phyloP scores from a whole-genome alignment of 2,113 vertebrate genomes.

The Onychorhynchus coronatus region DNA sequence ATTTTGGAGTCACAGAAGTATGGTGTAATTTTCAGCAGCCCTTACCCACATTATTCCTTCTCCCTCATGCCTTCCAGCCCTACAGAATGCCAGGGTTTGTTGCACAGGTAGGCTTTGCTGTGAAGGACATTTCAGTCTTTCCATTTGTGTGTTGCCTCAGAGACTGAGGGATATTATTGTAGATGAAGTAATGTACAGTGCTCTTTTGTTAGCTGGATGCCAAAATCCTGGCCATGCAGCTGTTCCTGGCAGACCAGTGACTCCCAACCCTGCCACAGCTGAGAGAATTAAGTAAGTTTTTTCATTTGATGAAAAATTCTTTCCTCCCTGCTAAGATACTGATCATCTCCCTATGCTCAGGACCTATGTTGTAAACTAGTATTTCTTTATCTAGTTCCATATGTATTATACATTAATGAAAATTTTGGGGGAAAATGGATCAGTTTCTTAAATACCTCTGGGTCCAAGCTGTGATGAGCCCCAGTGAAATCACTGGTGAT shows the following conservation, averaged over 20 bases:
- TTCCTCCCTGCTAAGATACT: background rate
- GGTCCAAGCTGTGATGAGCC: background rate
- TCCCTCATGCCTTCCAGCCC: background rate
- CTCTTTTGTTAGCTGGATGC: background rate
- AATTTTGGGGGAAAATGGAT: background rate
- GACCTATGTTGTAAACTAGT: background rate
- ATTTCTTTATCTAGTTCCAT: background rate
- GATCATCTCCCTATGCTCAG: background rate
- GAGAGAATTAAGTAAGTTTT: background rate
- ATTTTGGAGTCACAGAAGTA: background rate
- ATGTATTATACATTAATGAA: background rate
- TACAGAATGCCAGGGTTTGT: background rate
- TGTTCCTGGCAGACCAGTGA: slow-evolving; percentile 16
- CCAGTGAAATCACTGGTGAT: background rate
- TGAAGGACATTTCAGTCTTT: background rate
- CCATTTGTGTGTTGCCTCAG: background rate
- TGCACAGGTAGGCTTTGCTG: background rate
- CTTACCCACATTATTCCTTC: background rate
- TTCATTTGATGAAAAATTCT: background rate
- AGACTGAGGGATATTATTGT: background rate
- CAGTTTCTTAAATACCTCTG: background rate
- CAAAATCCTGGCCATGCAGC: slow-evolving; percentile 24
- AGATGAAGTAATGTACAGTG: background rate
- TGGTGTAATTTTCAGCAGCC: background rate
- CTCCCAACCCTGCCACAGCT: background rate